Percentiles rank a stretch among this genome's conserved stretches.
These are phyloP conservation scores for Crotalus horridus DNA, from an alignment of 2,113 vertebrate genomes.

Conservation along the genomic window DNA sequence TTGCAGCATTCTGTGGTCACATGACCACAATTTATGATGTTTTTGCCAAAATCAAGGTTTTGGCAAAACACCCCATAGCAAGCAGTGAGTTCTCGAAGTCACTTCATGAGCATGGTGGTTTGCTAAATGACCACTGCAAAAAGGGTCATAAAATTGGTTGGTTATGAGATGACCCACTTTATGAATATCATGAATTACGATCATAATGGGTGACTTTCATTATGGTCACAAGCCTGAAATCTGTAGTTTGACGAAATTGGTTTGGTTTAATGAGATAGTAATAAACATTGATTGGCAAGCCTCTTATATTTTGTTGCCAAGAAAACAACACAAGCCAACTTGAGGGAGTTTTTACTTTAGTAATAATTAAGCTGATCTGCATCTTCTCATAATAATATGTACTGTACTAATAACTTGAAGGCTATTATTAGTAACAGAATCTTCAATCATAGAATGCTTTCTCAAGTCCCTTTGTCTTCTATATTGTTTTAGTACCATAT, in stretches of 20 bases:
- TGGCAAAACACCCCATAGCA: background rate
- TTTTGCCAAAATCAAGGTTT: background rate
- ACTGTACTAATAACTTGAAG: background rate
- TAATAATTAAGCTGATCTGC: background rate
- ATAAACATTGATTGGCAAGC: background rate
- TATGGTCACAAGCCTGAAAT: background rate
- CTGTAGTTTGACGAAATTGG: background rate
- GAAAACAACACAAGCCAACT: background rate
- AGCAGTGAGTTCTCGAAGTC: background rate
- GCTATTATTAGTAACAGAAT: background rate
- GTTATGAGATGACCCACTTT: background rate
- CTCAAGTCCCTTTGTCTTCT: background rate
- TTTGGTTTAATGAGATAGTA: background rate
- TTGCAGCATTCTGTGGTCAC: background rate
- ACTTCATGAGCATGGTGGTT: background rate
- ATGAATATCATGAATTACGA: background rate
- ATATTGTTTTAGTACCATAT: background rate
- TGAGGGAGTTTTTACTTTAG: background rate
- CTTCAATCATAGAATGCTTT: background rate
- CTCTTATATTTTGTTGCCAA: background rate
- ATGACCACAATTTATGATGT: background rate
- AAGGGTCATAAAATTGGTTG: background rate
- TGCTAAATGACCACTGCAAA: background rate
- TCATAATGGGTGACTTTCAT: background rate
- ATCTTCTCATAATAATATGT: background rate